phyloP scores from a whole-genome alignment of 2,113 vertebrate genomes.

The Corvus hawaiiensis region DNA sequence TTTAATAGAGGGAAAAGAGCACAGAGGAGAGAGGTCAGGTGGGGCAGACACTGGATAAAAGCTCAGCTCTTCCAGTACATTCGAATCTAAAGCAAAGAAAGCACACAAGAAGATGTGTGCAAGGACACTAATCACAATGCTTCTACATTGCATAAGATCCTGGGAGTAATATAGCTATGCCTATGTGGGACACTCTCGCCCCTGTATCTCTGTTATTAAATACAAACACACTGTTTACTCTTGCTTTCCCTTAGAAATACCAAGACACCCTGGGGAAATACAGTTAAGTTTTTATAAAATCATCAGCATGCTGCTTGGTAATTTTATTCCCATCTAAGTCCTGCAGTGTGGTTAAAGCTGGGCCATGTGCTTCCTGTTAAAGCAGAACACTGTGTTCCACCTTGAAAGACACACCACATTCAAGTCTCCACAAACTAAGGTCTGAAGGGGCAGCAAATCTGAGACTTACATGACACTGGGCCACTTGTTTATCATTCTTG shows the following conservation, averaged over 20 bases:
- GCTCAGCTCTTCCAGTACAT: not conserved
- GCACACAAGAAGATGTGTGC: not conserved
- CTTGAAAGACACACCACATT: not conserved
- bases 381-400: not conserved
- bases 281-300: not conserved
- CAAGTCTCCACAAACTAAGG: not conserved
- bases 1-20: not conserved
- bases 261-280: not conserved
- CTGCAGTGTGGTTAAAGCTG: not conserved
- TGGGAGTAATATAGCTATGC: not conserved
- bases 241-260: not conserved
- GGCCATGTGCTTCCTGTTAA: not conserved
- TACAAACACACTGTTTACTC: not conserved
- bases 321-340: not conserved
- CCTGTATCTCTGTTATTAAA: not conserved
- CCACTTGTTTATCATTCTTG: not conserved
- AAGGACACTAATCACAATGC: not conserved
- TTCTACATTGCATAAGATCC: not conserved
- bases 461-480: not conserved
- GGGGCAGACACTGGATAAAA: not conserved
- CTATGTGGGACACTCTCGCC: fast-evolving
- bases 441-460: not conserved
- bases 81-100: not conserved
- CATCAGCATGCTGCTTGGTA: not conserved
- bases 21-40: not conserved